Conservation (phyloP, 1,140 invertebrate genomes). For the Apis dorsata region DNA sequence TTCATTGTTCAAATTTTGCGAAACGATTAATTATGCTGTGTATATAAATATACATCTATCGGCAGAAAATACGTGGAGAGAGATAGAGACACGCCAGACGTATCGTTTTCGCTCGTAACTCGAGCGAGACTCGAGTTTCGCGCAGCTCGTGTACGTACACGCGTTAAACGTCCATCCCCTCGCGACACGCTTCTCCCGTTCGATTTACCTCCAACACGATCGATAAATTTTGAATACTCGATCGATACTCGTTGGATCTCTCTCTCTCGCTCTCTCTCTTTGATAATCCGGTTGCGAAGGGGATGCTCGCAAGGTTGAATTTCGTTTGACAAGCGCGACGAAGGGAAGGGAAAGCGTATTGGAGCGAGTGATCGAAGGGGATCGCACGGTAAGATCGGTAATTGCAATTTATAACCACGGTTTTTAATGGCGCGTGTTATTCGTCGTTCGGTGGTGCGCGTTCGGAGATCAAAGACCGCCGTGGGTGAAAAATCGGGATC, state of each 20-base stretch:
- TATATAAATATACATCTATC: no score
- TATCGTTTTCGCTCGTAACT: constrained; percentile 36
- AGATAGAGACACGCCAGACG: not conserved
- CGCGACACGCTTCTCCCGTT: constrained; percentile 29
- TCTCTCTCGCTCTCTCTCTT: not conserved
- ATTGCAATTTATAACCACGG: constrained; percentile 66
- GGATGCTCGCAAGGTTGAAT: constrained; percentile 17
- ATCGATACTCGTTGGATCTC: constrained; percentile 20
- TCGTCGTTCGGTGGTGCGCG: constrained; percentile 45
- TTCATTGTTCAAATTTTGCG: no score
- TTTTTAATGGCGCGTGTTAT: constrained; percentile 56
- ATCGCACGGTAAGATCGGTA: constrained; percentile 50
- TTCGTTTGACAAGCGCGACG: constrained; percentile 47
- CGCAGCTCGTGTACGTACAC: constrained; percentile 12
- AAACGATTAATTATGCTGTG: not conserved
- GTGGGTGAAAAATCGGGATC: constrained; percentile 19
- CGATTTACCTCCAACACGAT: constrained; percentile 25
- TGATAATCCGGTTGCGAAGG: constrained; percentile 5
- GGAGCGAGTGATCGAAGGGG: constrained; percentile 18
- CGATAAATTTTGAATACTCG: constrained; percentile 35
- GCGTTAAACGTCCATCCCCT: constrained; percentile 15
- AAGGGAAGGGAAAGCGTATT: constrained; percentile 26
- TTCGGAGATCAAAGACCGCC: constrained; percentile 55
- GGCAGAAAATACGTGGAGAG: not conserved
- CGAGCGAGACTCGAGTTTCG: constrained; percentile 39